Evolutionary conservation across 2,113 vertebrate genomes (phyloP).

Genomic region (Aegithalos caudatus): DNA sequence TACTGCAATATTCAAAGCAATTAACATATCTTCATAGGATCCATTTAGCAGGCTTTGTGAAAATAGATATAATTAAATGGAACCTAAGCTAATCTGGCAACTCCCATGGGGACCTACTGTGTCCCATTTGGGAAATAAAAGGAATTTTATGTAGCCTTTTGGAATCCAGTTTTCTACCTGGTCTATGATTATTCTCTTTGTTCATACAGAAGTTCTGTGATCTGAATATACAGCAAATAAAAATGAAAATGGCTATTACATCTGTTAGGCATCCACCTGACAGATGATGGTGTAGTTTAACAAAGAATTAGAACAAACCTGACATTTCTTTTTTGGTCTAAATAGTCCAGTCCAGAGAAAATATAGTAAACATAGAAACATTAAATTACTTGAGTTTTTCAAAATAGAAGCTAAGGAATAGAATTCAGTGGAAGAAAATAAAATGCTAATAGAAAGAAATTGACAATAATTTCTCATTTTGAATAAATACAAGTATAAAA

Average conservation of each 20-base stretch:
- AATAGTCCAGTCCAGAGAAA: background rate
- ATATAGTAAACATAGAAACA: background rate
- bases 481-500: background rate
- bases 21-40: background rate
- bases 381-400: background rate
- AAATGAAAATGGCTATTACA: background rate
- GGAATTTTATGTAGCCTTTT: background rate
- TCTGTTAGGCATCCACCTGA: background rate
- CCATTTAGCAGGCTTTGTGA: background rate
- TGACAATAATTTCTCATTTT: background rate
- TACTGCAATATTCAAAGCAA: background rate
- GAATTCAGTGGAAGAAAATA: background rate
- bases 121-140: background rate
- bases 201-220: background rate
- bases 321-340: background rate
- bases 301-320: background rate
- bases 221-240: background rate
- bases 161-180: background rate
- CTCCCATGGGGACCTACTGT: background rate
- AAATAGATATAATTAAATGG: background rate
- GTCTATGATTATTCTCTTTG: background rate
- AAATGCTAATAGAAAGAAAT: background rate
- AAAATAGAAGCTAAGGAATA: background rate
- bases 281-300: background rate
- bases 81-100: background rate